Evolutionary conservation across 2,888 invertebrate genomes (phyloP).

Genomic region (Drosophila hawaiiensis): DNA sequence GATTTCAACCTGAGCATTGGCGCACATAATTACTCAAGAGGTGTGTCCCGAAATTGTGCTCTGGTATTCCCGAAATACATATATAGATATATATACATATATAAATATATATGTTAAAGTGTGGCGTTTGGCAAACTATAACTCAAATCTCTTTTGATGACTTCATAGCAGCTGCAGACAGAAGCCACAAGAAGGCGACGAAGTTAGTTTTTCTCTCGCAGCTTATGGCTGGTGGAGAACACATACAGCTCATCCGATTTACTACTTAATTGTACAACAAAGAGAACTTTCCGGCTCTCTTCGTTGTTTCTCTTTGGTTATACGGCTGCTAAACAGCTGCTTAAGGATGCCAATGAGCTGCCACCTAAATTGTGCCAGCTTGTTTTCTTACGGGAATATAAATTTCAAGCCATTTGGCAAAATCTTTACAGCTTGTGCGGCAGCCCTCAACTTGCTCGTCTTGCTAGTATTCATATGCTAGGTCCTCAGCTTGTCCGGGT

Average conservation of each 20-base stretch:
- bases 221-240: constrained; percentile 8
- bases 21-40: constrained; percentile 76
- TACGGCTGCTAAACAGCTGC: constrained; percentile 54
- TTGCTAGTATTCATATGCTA: constrained; percentile 43
- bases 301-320: not conserved
- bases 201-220: constrained; percentile 23
- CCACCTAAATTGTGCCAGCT: not conserved
- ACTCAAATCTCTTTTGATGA: constrained; percentile 27
- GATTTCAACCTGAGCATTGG: constrained; percentile 74
- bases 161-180: constrained; percentile 31
- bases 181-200: constrained; percentile 23
- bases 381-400: constrained; percentile 54
- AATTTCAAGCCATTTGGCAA: constrained; percentile 74
- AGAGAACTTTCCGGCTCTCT: constrained; percentile 10
- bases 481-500: constrained; percentile 19
- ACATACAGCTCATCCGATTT: constrained; percentile 47
- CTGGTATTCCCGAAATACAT: not conserved
- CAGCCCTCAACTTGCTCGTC: constrained; percentile 35
- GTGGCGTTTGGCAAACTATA: constrained; percentile 3
- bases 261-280: constrained; percentile 33
- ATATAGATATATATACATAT: not conserved
- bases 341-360: constrained; percentile 78
- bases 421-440: constrained; percentile 41
- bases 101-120: not conserved
- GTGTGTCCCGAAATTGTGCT: constrained; percentile 31